Conservation (phyloP, 2,888 invertebrate genomes). For the Onthophagus sagittarius region DNA sequence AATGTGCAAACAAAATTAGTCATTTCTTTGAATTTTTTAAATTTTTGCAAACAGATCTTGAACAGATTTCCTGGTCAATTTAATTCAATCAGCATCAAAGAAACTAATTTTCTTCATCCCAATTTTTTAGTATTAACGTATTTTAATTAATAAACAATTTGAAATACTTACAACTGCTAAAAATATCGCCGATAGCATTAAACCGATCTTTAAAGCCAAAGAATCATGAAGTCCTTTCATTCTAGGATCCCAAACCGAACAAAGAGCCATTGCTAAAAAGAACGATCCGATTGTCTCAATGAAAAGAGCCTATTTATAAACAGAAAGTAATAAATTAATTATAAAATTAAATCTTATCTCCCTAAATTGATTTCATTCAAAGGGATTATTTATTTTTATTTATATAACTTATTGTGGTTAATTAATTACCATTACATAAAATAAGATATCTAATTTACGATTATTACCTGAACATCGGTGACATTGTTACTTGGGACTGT, state of each 20-base stretch:
- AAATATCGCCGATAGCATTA: conserved; percentile 61
- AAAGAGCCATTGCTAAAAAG: conserved; percentile 61
- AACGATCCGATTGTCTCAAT: conserved; percentile 63
- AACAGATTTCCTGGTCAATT: too few species aligned
- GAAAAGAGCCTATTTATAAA: conserved; percentile 52
- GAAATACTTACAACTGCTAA: conserved; percentile 57
- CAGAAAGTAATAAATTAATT: background rate
- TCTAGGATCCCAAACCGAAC: conserved; percentile 70
- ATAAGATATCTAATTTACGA: too few species aligned
- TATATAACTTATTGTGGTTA: background rate
- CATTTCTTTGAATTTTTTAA: too few species aligned
- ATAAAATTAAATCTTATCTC: background rate
- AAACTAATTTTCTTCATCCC: too few species aligned
- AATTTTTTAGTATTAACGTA: background rate
- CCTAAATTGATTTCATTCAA: background rate
- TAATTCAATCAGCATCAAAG: too few species aligned
- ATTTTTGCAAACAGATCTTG: too few species aligned
- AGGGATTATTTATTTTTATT: background rate
- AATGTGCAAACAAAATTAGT: too few species aligned
- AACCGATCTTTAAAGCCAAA: conserved; percentile 61
- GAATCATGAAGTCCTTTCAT: conserved; percentile 63
- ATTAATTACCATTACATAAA: background rate
- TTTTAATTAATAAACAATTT: background rate
- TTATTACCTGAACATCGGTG: conserved; percentile 15
- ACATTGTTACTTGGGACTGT: conserved; percentile 11